Evolutionary conservation across 2,113 vertebrate species (phyloP).

Genomic region (Callorhinus ursinus): DNA sequence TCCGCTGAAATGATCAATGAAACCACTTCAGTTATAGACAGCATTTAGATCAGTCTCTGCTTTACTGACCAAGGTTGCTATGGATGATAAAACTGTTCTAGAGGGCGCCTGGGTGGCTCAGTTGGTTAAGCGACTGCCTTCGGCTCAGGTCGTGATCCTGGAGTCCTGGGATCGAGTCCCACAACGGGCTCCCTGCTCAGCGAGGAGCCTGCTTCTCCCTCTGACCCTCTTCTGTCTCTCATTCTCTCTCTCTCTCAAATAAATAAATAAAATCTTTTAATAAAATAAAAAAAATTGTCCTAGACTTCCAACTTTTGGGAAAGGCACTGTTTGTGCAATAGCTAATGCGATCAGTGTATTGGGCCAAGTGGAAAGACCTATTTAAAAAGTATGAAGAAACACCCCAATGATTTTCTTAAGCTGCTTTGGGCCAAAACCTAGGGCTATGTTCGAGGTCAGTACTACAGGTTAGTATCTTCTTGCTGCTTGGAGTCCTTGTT

Average conservation of each 20-base stretch:
- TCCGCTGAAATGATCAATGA: background rate
- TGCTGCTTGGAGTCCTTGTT: background rate
- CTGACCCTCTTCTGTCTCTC: too few species aligned
- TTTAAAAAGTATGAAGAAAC: conserved; percentile 25
- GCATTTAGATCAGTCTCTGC: background rate
- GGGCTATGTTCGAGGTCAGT: background rate
- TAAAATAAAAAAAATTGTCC: background rate
- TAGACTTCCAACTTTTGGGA: background rate
- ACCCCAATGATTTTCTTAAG: background rate
- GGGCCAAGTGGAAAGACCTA: background rate
- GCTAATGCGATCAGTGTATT: background rate
- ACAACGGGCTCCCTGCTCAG: too few species aligned
- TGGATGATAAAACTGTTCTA: background rate
- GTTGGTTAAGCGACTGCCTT: too few species aligned
- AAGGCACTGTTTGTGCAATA: background rate
- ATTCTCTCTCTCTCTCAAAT: too few species aligned
- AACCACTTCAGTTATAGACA: background rate
- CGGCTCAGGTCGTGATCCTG: too few species aligned
- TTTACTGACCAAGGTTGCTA: background rate
- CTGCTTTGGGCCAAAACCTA: background rate
- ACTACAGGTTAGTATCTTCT: background rate
- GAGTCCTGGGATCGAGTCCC: too few species aligned
- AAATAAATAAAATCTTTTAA: too few species aligned
- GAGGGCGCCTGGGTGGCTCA: too few species aligned
- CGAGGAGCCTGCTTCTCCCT: too few species aligned